Evolutionary conservation across 2,888 invertebrate genomes (phyloP), one percentile per base, ranked within the genome.

Genomic region (Uropetala carovei): DNA sequence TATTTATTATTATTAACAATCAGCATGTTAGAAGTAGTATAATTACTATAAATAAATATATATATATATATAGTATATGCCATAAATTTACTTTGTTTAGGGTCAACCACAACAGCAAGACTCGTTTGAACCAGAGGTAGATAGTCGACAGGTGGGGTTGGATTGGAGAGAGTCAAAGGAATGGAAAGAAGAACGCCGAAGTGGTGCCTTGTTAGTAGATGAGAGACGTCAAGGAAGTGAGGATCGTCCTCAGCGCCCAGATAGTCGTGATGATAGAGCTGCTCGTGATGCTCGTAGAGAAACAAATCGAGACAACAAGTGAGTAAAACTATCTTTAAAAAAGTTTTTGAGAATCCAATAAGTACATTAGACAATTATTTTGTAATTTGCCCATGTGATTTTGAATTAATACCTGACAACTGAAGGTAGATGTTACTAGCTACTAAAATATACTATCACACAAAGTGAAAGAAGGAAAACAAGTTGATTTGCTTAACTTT

Each of bases 191-290:
- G 89, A 89, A 11, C 16, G 83, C 9, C 30, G 30, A 59, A 13
- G 22, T 60, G 94, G 93, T 91, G 92, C 92, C 84, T 93, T 93
- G 30, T 94, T 94, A 58, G 86, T 64, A 83, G 94, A 94, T 85
- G 94, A 94, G 56, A 94, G 95, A 18, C 95, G 89, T 43, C 89
- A 43, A n/a, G 89, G 89, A 68, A 75, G 56, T 84, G 83, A 94
- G 92, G 96, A 96, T 91, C 95, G 96, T 27, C 96, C 96, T 0
- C 96, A 96, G 92, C 94, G 96, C 93, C 96, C 96, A 0, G 96
- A 96, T 93, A 96, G 96, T 93, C 95, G 96, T 7, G 96, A 96
- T 94, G 96, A 96, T 94, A 93, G 89, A 14, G 43, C 13, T 89
- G 89, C n/a, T 0, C 94, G 97, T 94, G 95, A 96, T 94, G 95